These are phyloP conservation scores for Cataglyphis rosenhaueri DNA, from an alignment of 2,888 invertebrate species.

Conservation along the genomic window DNA sequence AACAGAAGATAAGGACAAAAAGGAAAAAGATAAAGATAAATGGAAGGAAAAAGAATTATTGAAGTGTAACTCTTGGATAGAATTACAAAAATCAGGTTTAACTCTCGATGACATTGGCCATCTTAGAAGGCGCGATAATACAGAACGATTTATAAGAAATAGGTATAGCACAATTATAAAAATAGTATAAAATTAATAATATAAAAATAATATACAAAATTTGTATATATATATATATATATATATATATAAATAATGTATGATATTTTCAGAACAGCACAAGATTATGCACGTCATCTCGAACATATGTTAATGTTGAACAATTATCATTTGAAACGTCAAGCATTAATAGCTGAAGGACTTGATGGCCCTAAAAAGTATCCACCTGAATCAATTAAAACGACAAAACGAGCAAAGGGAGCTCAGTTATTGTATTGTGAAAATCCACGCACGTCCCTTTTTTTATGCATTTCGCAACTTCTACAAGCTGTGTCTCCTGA, in stretches of 20 bases:
- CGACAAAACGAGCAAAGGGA: conserved; percentile 78
- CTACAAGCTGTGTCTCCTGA: conserved; percentile 77
- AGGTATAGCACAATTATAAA: conserved; percentile 69
- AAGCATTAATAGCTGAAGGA: conserved; percentile 77
- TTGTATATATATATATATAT: neutral
- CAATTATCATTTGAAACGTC: conserved; percentile 76
- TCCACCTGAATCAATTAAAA: conserved; percentile 81
- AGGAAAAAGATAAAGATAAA: conserved; percentile 72
- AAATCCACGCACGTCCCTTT: conserved; percentile 80
- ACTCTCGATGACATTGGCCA: conserved; percentile 74
- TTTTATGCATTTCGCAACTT: conserved; percentile 77
- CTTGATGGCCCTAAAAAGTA: conserved; percentile 79
- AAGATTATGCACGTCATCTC: conserved; percentile 80
- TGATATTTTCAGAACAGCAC: conserved; percentile 75
- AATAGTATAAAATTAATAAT: neutral
- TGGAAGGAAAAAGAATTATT: conserved; percentile 74
- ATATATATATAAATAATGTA: neutral
- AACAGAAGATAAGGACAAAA: conserved; percentile 67
- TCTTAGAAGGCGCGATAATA: conserved; percentile 69
- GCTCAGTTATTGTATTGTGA: conserved; percentile 79
- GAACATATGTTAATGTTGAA: conserved; percentile 83
- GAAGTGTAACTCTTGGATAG: conserved; percentile 79
- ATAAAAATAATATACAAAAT: neutral
- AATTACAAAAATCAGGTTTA: conserved; percentile 76
- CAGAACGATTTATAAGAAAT: conserved; percentile 72